These are phyloP conservation scores for Oligia strigilis DNA, from an alignment of 2,888 invertebrate species.

Conservation along the genomic window DNA sequence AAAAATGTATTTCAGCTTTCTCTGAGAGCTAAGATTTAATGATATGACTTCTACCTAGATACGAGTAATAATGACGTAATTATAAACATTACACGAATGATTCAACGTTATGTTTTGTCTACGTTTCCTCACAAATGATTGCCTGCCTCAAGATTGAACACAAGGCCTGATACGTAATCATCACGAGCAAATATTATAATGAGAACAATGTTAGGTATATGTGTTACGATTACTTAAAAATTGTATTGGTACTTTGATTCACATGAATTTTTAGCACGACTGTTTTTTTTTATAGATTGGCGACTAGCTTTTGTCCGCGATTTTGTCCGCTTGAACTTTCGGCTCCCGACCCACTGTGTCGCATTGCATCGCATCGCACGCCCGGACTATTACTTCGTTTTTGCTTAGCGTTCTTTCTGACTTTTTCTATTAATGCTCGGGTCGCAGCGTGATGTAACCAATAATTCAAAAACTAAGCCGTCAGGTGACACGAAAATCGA, in stretches of 20 bases:
- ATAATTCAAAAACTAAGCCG: too few species aligned
- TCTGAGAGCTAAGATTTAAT: not conserved
- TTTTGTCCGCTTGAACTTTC: too few species aligned
- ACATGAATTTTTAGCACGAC: not conserved
- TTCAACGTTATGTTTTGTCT: slow-evolving; percentile 36
- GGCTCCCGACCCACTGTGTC: too few species aligned
- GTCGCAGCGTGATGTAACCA: too few species aligned
- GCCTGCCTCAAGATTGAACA: slow-evolving; percentile 31
- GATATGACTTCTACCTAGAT: not conserved
- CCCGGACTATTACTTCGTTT: too few species aligned
- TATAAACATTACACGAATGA: slow-evolving; percentile 8
- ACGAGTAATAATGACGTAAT: slow-evolving; percentile 2
- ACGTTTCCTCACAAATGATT: slow-evolving; percentile 36
- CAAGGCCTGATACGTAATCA: slow-evolving; percentile 39
- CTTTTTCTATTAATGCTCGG: too few species aligned
- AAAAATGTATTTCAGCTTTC: not conserved
- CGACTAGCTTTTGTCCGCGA: too few species aligned
- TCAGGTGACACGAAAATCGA: too few species aligned
- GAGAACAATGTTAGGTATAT: slow-evolving; percentile 25
- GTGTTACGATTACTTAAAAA: slow-evolving; percentile 8
- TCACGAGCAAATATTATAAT: slow-evolving; percentile 22
- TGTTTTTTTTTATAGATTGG: not conserved
- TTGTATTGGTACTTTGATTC: not conserved
- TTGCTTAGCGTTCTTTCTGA: too few species aligned
- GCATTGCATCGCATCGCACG: too few species aligned